Evolutionary conservation across 2,888 invertebrate species (phyloP).

Genomic region (Syritta pipiens): DNA sequence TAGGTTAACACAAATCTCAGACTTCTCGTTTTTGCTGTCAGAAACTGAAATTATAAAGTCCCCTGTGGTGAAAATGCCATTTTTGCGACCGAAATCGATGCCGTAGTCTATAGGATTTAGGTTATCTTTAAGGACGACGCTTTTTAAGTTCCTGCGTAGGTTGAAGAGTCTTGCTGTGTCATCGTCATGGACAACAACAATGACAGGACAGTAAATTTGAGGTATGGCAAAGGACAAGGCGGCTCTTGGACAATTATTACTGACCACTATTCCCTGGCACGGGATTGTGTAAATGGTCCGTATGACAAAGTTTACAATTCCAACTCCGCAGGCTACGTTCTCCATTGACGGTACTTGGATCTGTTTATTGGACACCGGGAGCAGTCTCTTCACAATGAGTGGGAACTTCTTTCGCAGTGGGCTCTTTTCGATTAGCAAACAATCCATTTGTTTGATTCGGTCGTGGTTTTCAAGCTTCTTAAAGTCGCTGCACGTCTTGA

Average conservation of each 20-base stretch:
- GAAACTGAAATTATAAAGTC: conserved; percentile 76
- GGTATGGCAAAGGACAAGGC: conserved; percentile 74
- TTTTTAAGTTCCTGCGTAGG: conserved; percentile 74
- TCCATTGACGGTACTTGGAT: conserved; percentile 69
- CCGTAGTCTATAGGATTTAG: conserved; percentile 74
- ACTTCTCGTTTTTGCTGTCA: conserved; percentile 71
- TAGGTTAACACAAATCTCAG: conserved; percentile 74
- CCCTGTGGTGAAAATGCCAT: conserved; percentile 74
- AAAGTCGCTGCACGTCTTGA: conserved; percentile 76
- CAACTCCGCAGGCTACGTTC: conserved; percentile 61
- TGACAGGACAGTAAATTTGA: conserved; percentile 78
- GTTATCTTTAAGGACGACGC: conserved; percentile 72
- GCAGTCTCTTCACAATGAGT: conserved; percentile 76
- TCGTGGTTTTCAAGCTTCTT: conserved; percentile 75
- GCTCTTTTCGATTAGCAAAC: conserved; percentile 78
- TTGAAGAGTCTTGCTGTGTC: conserved; percentile 72
- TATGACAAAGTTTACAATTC: conserved; percentile 76
- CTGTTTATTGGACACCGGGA: conserved; percentile 74
- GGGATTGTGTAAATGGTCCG: conserved; percentile 76
- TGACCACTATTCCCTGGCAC: conserved; percentile 76
- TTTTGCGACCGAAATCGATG: conserved; percentile 73
- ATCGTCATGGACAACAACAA: conserved; percentile 69
- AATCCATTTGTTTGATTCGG: conserved; percentile 75
- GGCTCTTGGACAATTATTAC: conserved; percentile 73
- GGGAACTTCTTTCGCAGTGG: conserved; percentile 76